phyloP scores from a whole-genome alignment of 2,888 invertebrate genomes.

The Frankliniella fusca region DNA sequence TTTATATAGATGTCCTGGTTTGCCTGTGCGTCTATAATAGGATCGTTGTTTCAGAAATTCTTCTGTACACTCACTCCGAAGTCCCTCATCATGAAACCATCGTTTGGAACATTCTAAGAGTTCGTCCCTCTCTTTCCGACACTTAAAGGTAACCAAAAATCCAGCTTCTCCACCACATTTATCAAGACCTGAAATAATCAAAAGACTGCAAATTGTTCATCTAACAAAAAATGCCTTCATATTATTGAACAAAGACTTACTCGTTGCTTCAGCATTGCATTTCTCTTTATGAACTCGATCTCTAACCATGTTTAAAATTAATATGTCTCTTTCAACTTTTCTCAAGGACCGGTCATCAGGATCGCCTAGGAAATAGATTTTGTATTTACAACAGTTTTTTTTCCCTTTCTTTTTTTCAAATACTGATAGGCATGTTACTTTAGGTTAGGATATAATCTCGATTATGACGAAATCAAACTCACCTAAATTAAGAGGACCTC shows the following conservation, averaged over 20 bases:
- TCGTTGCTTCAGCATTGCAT: constrained; percentile 67
- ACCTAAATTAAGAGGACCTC: neutral
- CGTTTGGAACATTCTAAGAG: constrained; percentile 65
- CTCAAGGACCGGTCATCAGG: constrained; percentile 77
- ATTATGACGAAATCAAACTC: neutral
- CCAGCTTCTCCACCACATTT: constrained; percentile 52
- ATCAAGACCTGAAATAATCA: constrained; percentile 46
- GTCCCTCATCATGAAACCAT: constrained; percentile 76
- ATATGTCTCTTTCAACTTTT: constrained; percentile 80
- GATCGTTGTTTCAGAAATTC: constrained; percentile 77
- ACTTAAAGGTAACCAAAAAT: constrained; percentile 67
- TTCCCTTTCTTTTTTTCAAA: too few relatives aligned
- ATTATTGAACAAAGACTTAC: constrained; percentile 44
- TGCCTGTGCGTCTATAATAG: constrained; percentile 77
- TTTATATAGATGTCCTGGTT: neutral
- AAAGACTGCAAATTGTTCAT: neutral
- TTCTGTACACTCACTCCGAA: constrained; percentile 67
- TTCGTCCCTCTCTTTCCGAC: constrained; percentile 64
- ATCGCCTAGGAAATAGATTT: constrained; percentile 60
- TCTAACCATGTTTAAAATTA: constrained; percentile 85
- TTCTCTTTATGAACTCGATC: constrained; percentile 74
- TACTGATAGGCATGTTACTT: too few relatives aligned
- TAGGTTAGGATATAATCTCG: neutral
- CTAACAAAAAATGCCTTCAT: neutral
- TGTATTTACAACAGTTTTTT: neutral